Conservation (phyloP, 2,113 vertebrate genomes). For the Bombycilla garrulus region DNA sequence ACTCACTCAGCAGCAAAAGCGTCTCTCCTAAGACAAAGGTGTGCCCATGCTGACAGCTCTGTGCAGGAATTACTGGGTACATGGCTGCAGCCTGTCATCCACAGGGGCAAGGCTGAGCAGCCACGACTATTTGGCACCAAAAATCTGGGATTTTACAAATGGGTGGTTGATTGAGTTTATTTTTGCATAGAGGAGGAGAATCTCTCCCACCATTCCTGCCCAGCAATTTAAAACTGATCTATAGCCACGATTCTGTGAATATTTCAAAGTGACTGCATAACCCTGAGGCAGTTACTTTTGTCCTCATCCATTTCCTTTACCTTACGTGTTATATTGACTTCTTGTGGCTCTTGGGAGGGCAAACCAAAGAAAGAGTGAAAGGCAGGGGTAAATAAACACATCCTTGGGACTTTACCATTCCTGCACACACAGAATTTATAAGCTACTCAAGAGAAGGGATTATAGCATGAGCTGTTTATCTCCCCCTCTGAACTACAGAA, state of each 20-base stretch:
- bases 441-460: constrained; percentile 11
- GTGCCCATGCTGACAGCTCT: accelerated
- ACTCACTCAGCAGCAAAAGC: background rate
- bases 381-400: background rate
- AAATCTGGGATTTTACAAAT: background rate
- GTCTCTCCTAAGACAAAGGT: background rate
- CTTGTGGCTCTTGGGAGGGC: background rate
- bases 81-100: background rate
- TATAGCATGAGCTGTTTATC: constrained; percentile 13
- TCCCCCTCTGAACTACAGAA: background rate
- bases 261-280: background rate
- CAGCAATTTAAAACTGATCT: background rate
- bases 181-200: background rate
- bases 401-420: background rate
- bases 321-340: background rate
- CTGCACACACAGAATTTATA: background rate
- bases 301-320: background rate
- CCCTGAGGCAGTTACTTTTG: background rate
- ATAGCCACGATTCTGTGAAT: background rate
- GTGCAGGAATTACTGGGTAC: background rate
- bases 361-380: background rate
- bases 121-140: background rate
- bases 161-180: background rate
- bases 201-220: background rate
- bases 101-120: background rate